Conservation (phyloP, 1,140 invertebrate species). For the Sycophila sp. region DNA sequence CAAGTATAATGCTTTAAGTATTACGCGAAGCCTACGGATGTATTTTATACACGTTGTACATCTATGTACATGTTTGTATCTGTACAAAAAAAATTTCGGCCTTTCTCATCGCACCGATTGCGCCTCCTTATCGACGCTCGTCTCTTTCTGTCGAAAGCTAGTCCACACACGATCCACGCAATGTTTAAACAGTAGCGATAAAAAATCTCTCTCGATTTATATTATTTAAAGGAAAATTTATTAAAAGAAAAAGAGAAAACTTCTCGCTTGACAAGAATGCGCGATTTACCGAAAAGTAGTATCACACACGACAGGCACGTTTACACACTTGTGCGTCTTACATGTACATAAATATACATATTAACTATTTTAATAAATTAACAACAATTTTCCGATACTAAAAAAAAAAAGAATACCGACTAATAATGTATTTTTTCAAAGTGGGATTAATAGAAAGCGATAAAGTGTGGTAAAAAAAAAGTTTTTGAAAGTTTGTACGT, state of each 20-base stretch:
- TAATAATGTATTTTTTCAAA: slow-evolving; percentile 22
- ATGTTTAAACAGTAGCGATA: background rate
- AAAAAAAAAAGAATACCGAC: too few species aligned
- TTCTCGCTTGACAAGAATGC: too few species aligned
- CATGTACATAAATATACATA: slow-evolving; percentile 11
- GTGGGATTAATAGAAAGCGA: background rate
- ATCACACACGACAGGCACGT: too few species aligned
- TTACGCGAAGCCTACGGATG: slow-evolving; percentile 37
- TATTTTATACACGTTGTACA: slow-evolving; percentile 30
- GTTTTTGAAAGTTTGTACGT: background rate
- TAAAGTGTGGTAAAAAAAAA: slow-evolving; percentile 13
- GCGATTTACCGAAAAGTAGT: too few species aligned
- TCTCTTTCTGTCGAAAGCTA: background rate
- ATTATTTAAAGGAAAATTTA: too few species aligned
- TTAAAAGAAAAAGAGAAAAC: too few species aligned
- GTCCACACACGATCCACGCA: too few species aligned
- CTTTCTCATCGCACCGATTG: background rate
- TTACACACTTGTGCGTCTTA: background rate
- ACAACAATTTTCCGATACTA: slow-evolving; percentile 5
- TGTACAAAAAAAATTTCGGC: background rate
- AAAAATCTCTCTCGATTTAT: background rate
- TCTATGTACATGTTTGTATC: slow-evolving; percentile 28
- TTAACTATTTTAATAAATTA: slow-evolving; percentile 5
- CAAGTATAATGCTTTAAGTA: slow-evolving; percentile 28
- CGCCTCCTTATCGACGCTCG: background rate